A percentile compares a stretch with the other conserved stretches of the same genome.
Conservation (phyloP, 1,140 invertebrate genomes). For the Euborellia annulipes region DNA sequence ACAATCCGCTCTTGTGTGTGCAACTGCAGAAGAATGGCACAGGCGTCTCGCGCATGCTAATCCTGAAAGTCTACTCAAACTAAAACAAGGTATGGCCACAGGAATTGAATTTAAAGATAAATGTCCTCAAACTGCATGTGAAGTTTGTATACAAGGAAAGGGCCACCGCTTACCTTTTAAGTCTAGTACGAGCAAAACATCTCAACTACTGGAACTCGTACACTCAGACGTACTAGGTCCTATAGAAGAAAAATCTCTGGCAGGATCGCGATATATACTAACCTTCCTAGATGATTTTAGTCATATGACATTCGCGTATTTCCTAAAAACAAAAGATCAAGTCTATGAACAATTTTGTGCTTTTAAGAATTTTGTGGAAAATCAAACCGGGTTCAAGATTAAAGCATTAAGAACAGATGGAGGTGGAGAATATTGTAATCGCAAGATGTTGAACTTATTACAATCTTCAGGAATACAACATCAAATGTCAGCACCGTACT, state of each 20-base stretch:
- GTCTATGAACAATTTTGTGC: conserved; percentile 22
- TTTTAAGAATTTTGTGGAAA: conserved; percentile 21
- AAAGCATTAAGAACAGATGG: conserved; percentile 26
- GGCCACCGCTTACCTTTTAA: conserved; percentile 14
- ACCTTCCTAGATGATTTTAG: conserved; percentile 21
- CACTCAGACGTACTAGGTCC: conserved; percentile 5
- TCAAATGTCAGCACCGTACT: conserved; percentile 16
- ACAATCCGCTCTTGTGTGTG: too few relatives aligned
- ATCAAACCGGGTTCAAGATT: conserved; percentile 20
- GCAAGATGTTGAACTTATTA: conserved; percentile 16
- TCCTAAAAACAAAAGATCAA: conserved; percentile 17
- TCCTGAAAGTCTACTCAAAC: background rate
- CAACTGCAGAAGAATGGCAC: too few relatives aligned
- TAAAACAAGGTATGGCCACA: background rate
- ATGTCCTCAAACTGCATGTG: conserved; percentile 13
- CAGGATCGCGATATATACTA: conserved; percentile 24
- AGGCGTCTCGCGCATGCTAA: conserved; percentile 12
- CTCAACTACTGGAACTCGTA: conserved; percentile 6
- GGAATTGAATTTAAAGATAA: conserved; percentile 8
- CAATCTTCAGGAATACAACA: conserved; percentile 15
- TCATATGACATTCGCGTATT: conserved; percentile 15
- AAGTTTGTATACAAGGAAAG: conserved; percentile 20
- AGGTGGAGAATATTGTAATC: conserved; percentile 26
- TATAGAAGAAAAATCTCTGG: conserved; percentile 16
- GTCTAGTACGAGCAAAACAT: conserved; percentile 7